Conservation (phyloP, 1,140 invertebrate species). For the Philopotamus ludificatus region DNA sequence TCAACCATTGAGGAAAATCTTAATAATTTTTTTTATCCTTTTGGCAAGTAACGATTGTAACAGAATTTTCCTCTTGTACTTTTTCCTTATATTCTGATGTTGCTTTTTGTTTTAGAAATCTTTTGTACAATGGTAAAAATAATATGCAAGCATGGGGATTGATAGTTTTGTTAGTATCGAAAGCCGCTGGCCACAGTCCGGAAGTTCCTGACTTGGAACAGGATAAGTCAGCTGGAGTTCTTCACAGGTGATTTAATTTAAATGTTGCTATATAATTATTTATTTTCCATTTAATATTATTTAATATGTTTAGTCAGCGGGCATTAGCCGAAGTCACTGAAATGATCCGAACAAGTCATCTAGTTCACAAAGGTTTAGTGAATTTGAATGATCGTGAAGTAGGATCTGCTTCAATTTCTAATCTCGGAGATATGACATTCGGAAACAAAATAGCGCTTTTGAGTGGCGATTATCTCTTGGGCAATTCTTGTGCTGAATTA, state of each 20-base stretch:
- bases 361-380: conserved; percentile 90
- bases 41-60: background rate
- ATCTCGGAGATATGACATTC: conserved; percentile 80
- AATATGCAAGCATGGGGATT: conserved; percentile 92
- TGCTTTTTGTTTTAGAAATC: conserved; percentile 67
- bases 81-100: conserved; percentile 25
- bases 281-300: conserved; percentile 18
- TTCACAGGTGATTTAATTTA: conserved; percentile 61
- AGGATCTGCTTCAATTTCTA: conserved; percentile 50
- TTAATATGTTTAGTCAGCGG: conserved; percentile 66
- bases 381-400: conserved; percentile 68
- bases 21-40: background rate
- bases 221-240: conserved; percentile 77
- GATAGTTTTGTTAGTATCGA: conserved; percentile 87
- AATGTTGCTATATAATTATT: background rate
- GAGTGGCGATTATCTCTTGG: conserved; percentile 89
- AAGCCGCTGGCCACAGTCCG: conserved; percentile 78
- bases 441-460: conserved; percentile 94
- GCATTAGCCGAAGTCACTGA: conserved; percentile 93
- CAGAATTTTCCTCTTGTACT: background rate
- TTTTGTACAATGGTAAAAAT: conserved; percentile 87
- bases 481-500: conserved; percentile 84
- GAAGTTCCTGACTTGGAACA: conserved; percentile 79
- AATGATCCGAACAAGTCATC: conserved; percentile 95
- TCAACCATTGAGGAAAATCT: background rate